These are phyloP conservation scores for Hippopotamus amphibius DNA, from an alignment of 2,113 vertebrate genomes.

Conservation along the genomic window DNA sequence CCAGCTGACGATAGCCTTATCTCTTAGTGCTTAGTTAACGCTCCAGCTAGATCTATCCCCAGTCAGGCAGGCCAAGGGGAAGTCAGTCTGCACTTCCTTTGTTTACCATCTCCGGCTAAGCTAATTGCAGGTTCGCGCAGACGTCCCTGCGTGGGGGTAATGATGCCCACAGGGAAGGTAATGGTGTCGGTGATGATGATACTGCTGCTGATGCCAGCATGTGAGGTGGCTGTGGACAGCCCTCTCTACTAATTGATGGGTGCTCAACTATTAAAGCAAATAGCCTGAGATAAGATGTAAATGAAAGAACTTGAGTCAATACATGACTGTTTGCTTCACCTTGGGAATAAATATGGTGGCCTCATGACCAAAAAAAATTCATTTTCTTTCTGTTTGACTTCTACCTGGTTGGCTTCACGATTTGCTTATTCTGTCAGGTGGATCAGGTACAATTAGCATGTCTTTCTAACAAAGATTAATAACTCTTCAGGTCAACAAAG, in stretches of 20 bases:
- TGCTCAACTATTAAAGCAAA: slow-evolving; percentile 64
- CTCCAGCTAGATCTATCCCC: neutral
- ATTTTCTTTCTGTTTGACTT: slow-evolving; percentile 78
- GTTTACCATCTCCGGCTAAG: slow-evolving; percentile 41
- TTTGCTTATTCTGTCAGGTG: slow-evolving; percentile 78
- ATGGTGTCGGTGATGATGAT: neutral
- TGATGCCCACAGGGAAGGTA: neutral
- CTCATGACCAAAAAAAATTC: slow-evolving; percentile 18
- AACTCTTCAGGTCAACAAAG: slow-evolving; percentile 75
- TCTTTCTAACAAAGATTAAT: slow-evolving; percentile 82
- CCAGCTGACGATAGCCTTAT: slow-evolving; percentile 54
- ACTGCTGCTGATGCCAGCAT: slow-evolving; percentile 48
- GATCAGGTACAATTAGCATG: slow-evolving; percentile 70
- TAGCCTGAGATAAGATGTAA: slow-evolving; percentile 47
- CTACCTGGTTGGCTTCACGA: slow-evolving; percentile 71
- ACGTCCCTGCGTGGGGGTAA: neutral
- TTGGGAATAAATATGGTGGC: slow-evolving; percentile 28
- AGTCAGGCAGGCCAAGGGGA: slow-evolving; percentile 1
- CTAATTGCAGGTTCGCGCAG: neutral
- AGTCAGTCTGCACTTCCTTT: neutral
- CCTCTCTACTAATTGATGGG: neutral
- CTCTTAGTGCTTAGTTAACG: slow-evolving; percentile 2
- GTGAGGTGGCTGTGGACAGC: neutral
- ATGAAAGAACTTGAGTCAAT: slow-evolving; percentile 69
- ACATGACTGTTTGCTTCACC: slow-evolving; percentile 60